Conservation (phyloP, 2,888 invertebrate species). For the Hirtodrosophila trivittata region DNA sequence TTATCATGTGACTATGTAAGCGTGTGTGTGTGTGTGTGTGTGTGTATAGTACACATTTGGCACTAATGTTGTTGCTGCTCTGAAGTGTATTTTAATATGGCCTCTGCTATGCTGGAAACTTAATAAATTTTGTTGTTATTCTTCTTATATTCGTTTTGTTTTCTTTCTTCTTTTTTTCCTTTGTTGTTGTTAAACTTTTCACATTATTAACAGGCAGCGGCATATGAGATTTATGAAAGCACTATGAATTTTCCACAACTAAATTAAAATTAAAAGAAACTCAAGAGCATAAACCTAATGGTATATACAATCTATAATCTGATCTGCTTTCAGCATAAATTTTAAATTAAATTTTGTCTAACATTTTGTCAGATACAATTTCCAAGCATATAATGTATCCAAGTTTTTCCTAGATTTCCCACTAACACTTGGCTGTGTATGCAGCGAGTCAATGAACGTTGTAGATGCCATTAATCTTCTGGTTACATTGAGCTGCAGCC, state of each 20-base stretch:
- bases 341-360: too few species aligned
- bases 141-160: slow-evolving; percentile 15
- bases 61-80: slow-evolving; percentile 36
- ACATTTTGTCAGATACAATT: background rate
- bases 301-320: too few species aligned
- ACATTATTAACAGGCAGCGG: slow-evolving; percentile 59
- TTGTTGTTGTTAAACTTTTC: slow-evolving; percentile 41
- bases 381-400: slow-evolving; percentile 24
- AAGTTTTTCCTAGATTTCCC: slow-evolving; percentile 14
- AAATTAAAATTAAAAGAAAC: background rate
- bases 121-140: slow-evolving; percentile 62
- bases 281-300: too few species aligned
- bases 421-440: slow-evolving; percentile 14
- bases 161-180: slow-evolving; percentile 9
- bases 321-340: too few species aligned
- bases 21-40: slow-evolving; percentile 25
- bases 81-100: slow-evolving; percentile 62
- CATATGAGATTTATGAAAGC: slow-evolving; percentile 59
- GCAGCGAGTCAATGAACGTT: slow-evolving; percentile 53
- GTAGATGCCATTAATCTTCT: slow-evolving; percentile 68
- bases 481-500: slow-evolving; percentile 48
- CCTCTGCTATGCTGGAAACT: slow-evolving; percentile 59
- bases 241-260: slow-evolving; percentile 56
- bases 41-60: slow-evolving; percentile 31
- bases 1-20: slow-evolving; percentile 37